Percentiles rank a stretch among this genome's conserved stretches.
Evolutionary conservation across 2,888 invertebrate species (phyloP).

Genomic region (Gonocerus acuteangulatus): DNA sequence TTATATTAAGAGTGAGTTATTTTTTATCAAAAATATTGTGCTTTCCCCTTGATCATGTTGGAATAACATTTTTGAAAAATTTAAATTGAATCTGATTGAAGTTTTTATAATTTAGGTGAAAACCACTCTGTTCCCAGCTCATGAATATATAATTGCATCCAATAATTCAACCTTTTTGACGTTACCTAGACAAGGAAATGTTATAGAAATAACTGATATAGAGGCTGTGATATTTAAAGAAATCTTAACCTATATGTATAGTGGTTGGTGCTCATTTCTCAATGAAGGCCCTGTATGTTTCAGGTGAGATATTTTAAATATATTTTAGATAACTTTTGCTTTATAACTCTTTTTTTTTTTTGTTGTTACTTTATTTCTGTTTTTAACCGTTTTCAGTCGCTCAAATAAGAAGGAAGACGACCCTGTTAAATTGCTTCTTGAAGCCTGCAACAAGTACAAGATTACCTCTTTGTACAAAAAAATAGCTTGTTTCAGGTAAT

Average conservation of each 20-base stretch:
- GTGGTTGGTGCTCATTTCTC: constrained; percentile 56
- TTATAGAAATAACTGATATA: constrained; percentile 50
- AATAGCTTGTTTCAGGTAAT: constrained; percentile 39
- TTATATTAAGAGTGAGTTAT: no score
- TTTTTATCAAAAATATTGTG: no score
- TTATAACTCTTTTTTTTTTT: not conserved
- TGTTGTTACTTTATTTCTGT: not conserved
- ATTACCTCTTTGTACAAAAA: constrained; percentile 49
- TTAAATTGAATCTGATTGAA: no score
- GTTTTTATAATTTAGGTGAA: constrained; percentile 56
- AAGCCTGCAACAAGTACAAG: constrained; percentile 51
- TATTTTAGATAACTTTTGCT: not conserved
- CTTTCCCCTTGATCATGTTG: no score
- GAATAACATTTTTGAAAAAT: no score
- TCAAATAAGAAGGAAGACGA: constrained; percentile 45
- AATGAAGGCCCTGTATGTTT: constrained; percentile 44
- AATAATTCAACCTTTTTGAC: constrained; percentile 53
- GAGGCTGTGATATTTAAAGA: constrained; percentile 62
- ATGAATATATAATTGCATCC: constrained; percentile 62
- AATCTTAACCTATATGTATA: constrained; percentile 63
- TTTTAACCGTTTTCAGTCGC: constrained; percentile 22
- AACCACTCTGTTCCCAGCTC: constrained; percentile 56
- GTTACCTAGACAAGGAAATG: constrained; percentile 37
- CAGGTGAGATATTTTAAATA: constrained; percentile 8
- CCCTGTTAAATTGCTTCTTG: constrained; percentile 52